Percentiles rank a stretch among this genome's conserved stretches.
Conservation (phyloP, 2,888 invertebrate genomes). For the Epirrhoe alternata region DNA sequence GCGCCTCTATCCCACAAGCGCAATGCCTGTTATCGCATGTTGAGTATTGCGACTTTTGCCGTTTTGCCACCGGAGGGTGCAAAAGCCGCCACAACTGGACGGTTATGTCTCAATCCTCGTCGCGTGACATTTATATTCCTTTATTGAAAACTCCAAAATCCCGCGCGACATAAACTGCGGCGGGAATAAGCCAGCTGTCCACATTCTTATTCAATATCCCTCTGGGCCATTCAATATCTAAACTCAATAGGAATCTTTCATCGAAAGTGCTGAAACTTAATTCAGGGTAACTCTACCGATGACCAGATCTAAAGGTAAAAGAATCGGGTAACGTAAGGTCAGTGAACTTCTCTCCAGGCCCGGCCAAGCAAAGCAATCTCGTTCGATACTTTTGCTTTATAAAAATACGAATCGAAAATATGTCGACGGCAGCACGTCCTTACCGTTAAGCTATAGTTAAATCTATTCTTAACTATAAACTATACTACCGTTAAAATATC, state of each 20-base stretch:
- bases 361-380: slow-evolving; percentile 84
- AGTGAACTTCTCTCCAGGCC: slow-evolving; percentile 66
- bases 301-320: slow-evolving; percentile 22
- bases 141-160: slow-evolving; percentile 30
- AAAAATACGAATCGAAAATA: slow-evolving; percentile 85
- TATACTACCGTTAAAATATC: slow-evolving; percentile 83
- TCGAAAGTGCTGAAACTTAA: slow-evolving; percentile 33
- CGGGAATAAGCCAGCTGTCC: slow-evolving; percentile 42
- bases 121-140: slow-evolving; percentile 62
- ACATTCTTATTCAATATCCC: slow-evolving; percentile 61
- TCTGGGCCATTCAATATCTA: slow-evolving; percentile 69
- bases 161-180: slow-evolving; percentile 26
- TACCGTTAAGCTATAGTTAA: slow-evolving; percentile 81
- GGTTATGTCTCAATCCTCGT: slow-evolving; percentile 80
- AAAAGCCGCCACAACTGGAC: slow-evolving; percentile 83
- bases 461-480: slow-evolving; percentile 78
- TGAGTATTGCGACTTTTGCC: slow-evolving; percentile 67
- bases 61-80: slow-evolving; percentile 74
- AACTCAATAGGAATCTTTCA: slow-evolving; percentile 52
- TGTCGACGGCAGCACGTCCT: slow-evolving; percentile 81
- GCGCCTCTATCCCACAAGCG: slow-evolving; percentile 48
- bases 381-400: slow-evolving; percentile 84
- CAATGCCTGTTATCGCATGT: slow-evolving; percentile 59
- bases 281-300: slow-evolving; percentile 33
- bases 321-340: slow-evolving; percentile 45